A percentile compares a stretch with the other conserved stretches of the same genome.
Conservation (phyloP, 2,797 vertebrate genomes). For the Myiothlypis chrysogaster region DNA sequence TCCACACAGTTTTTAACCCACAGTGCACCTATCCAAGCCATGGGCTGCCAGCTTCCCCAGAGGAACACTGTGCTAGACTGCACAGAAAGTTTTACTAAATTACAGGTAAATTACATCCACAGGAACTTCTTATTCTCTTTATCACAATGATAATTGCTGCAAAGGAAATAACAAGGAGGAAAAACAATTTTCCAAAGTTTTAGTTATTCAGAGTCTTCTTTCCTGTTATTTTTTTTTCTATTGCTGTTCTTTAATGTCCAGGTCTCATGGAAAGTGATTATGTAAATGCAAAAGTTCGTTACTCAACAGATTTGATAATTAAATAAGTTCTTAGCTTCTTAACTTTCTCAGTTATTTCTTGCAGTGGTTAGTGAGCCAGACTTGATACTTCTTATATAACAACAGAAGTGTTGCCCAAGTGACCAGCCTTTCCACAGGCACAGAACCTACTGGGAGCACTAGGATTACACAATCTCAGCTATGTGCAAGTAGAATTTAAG, state of each 20-base stretch:
- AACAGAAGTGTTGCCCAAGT: background rate
- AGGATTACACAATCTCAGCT: background rate
- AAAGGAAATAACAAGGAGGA: background rate
- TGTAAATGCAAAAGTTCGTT: background rate
- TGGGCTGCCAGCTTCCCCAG: background rate
- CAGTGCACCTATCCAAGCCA: background rate
- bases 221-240: background rate
- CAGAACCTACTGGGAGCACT: background rate
- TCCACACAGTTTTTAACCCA: background rate
- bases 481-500: background rate
- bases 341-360: background rate
- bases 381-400: background rate
- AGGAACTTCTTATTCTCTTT: background rate
- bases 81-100: background rate
- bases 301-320: background rate
- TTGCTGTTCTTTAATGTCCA: background rate
- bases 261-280: background rate
- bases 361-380: background rate
- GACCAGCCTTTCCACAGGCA: background rate
- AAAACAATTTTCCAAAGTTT: fast-evolving
- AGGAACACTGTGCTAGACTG: background rate
- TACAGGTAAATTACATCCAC: background rate
- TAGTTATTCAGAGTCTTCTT: background rate
- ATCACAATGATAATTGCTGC: background rate
- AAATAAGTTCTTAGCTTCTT: background rate